These are phyloP conservation scores for Stenolophus ochropezus DNA, from an alignment of 2,888 invertebrate genomes.

Conservation along the genomic window DNA sequence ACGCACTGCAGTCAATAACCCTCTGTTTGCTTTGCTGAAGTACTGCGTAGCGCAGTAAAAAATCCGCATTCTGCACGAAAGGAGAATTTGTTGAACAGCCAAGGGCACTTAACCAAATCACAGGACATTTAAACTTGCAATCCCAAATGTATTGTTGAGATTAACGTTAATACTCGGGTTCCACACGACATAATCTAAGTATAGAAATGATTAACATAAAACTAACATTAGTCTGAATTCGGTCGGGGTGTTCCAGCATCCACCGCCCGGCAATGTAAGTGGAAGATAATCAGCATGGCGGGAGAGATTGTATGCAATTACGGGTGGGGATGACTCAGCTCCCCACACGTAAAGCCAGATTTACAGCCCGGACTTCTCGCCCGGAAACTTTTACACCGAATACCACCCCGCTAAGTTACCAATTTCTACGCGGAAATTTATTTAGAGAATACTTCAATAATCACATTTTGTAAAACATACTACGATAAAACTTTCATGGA, in stretches of 20 bases:
- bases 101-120: constrained; percentile 61
- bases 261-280: constrained; percentile 64
- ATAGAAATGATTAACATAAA: constrained; percentile 69
- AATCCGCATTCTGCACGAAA: constrained; percentile 24
- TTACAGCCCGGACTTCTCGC: constrained; percentile 42
- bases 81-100: constrained; percentile 43
- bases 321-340: constrained; percentile 55
- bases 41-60: constrained; percentile 27
- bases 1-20: constrained; percentile 44
- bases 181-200: constrained; percentile 66
- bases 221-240: constrained; percentile 69
- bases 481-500: too few species aligned
- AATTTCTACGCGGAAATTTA: neutral
- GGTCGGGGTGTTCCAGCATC: constrained; percentile 52
- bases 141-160: constrained; percentile 66
- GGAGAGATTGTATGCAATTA: constrained; percentile 68
- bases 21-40: constrained; percentile 43
- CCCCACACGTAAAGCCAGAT: constrained; percentile 49
- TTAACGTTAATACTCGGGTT: constrained; percentile 67
- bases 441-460: neutral
- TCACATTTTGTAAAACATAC: too few species aligned
- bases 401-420: neutral
- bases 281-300: constrained; percentile 66
- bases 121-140: constrained; percentile 64
- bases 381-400: constrained; percentile 3